Evolutionary conservation across 2,888 invertebrate genomes (phyloP).

Genomic region (Temnothorax ravouxi): DNA sequence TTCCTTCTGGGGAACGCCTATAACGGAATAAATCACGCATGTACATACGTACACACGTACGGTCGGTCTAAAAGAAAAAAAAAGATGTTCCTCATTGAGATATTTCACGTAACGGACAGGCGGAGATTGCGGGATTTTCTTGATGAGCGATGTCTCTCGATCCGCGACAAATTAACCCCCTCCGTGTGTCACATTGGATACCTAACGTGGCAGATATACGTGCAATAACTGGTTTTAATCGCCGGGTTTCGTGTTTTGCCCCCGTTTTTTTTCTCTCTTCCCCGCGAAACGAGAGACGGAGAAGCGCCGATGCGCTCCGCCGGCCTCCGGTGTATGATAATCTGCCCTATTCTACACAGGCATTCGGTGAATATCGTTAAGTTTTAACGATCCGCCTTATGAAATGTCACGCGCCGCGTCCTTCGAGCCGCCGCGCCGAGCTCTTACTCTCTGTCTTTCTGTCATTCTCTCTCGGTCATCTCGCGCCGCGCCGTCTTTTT

Average conservation of each 20-base stretch:
- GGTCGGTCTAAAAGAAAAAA: not conserved
- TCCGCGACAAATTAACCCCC: conserved; percentile 32
- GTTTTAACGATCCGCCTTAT: conserved; percentile 73
- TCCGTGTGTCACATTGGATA: conserved; percentile 28
- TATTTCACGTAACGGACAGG: conserved; percentile 21
- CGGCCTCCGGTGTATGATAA: conserved; percentile 75
- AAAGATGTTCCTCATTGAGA: conserved; percentile 34
- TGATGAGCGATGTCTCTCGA: conserved; percentile 17
- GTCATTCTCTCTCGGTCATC: not conserved
- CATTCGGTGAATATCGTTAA: conserved; percentile 75
- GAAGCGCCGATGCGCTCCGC: conserved; percentile 57
- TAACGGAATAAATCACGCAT: conserved; percentile 40
- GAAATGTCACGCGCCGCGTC: conserved; percentile 66
- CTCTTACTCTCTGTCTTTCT: conserved; percentile 33
- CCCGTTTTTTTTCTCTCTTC: not conserved
- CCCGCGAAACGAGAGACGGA: conserved; percentile 57
- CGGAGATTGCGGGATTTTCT: conserved; percentile 44
- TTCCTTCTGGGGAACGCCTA: conserved; percentile 23
- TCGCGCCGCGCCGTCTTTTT: conserved; percentile 2
- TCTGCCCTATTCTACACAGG: conserved; percentile 72
- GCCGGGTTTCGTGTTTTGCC: conserved; percentile 57
- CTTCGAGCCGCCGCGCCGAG: conserved; percentile 58
- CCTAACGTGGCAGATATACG: conserved; percentile 50
- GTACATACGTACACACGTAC: not conserved
- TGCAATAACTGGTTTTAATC: conserved; percentile 71